Conservation (phyloP, 2,888 invertebrate species). For the Cheilosia urbana region DNA sequence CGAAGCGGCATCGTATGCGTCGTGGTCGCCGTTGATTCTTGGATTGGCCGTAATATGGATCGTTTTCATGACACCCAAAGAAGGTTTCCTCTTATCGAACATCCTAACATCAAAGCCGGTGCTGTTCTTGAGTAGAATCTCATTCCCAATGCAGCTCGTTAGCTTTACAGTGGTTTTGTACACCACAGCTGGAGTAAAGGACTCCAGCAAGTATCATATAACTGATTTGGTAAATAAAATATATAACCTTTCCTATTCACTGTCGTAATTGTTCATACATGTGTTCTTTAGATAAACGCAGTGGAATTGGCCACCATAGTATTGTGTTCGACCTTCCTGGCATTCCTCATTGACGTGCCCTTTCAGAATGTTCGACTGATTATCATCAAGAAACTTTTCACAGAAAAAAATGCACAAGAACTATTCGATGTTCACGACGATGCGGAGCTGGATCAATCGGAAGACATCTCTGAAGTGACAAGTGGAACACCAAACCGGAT, state of each 20-base stretch:
- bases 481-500: slow-evolving; percentile 38
- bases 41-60: slow-evolving; percentile 87
- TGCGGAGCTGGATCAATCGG: slow-evolving; percentile 79
- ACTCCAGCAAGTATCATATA: slow-evolving; percentile 86
- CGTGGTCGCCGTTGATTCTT: slow-evolving; percentile 87
- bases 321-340: slow-evolving; percentile 85
- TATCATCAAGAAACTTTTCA: slow-evolving; percentile 83
- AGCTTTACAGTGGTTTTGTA: slow-evolving; percentile 88
- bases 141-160: slow-evolving; percentile 88
- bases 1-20: slow-evolving; percentile 87
- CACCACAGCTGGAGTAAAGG: slow-evolving; percentile 86
- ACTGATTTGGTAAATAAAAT: slow-evolving; percentile 85
- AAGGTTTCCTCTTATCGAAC: slow-evolving; percentile 75
- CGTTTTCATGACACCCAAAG: slow-evolving; percentile 84
- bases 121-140: slow-evolving; percentile 87
- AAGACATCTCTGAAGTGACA: slow-evolving; percentile 62
- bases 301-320: slow-evolving; percentile 86
- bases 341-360: slow-evolving; percentile 88
- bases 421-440: slow-evolving; percentile 70
- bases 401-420: slow-evolving; percentile 77
- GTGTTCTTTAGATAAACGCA: slow-evolving; percentile 85
- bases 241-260: background rate
- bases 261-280: slow-evolving; percentile 2
- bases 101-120: slow-evolving; percentile 86
- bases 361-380: slow-evolving; percentile 85